Evolutionary conservation across 2,797 vertebrate genomes (phyloP).

Genomic region (Gadopsis bispinosus): DNA sequence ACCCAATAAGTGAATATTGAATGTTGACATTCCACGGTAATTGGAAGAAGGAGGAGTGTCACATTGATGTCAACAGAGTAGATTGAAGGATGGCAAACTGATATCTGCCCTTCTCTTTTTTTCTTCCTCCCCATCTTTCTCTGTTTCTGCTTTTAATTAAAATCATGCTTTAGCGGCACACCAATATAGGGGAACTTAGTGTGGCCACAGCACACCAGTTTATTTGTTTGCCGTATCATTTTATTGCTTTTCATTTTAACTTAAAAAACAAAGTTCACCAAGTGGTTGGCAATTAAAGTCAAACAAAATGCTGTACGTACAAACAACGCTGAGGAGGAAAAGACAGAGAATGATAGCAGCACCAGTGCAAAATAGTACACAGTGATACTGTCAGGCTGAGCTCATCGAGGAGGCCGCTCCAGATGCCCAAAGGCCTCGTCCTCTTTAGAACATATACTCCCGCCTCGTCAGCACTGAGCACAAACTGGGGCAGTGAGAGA

Average conservation of each 20-base stretch:
- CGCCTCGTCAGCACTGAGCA: slow-evolving; percentile 51
- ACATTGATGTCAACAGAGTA: slow-evolving; percentile 41
- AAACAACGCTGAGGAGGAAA: slow-evolving; percentile 12
- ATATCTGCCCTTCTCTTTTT: slow-evolving; percentile 58
- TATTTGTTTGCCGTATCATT: slow-evolving; percentile 20
- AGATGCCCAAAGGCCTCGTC: slow-evolving; percentile 63
- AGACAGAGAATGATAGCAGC: slow-evolving; percentile 10
- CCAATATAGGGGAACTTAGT: slow-evolving; percentile 54
- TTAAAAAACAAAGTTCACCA: slow-evolving; percentile 48
- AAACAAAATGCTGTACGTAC: background rate
- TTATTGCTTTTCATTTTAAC: slow-evolving; percentile 39
- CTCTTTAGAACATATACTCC: slow-evolving; percentile 48
- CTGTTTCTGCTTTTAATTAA: slow-evolving; percentile 64
- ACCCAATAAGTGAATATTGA: slow-evolving; percentile 74
- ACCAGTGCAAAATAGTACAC: slow-evolving; percentile 14
- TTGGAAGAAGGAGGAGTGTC: slow-evolving; percentile 74
- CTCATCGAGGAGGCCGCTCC: slow-evolving; percentile 33
- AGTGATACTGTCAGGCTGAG: slow-evolving; percentile 44
- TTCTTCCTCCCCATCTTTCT: slow-evolving; percentile 51
- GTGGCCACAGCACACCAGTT: slow-evolving; percentile 32
- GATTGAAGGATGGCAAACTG: slow-evolving; percentile 65
- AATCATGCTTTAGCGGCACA: slow-evolving; percentile 57
- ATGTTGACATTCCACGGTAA: slow-evolving; percentile 72
- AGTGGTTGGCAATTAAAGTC: slow-evolving; percentile 33
- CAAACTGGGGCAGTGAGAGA: slow-evolving; percentile 55